Conservation (phyloP, 2,797 vertebrate species). For the Microctenopoma steveboyesi region DNA sequence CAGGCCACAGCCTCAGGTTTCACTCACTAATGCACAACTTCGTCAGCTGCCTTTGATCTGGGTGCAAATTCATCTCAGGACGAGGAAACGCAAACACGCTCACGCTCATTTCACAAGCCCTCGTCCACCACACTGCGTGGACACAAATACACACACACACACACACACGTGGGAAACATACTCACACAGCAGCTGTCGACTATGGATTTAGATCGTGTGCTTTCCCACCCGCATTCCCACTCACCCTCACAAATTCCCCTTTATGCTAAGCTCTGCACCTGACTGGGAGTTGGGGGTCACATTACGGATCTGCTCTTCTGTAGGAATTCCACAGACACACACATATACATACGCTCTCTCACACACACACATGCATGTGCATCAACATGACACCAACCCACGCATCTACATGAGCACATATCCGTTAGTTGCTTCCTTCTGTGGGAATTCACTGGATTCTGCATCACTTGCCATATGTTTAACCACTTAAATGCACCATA, state of each 20-base stretch:
- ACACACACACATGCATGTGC: slow-evolving; percentile 47
- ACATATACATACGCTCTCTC: slow-evolving; percentile 38
- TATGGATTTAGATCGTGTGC: slow-evolving; percentile 76
- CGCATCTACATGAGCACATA: slow-evolving; percentile 49
- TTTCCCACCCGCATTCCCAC: slow-evolving; percentile 76
- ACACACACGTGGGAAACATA: slow-evolving; percentile 52
- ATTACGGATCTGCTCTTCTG: slow-evolving; percentile 70
- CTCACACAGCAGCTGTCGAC: slow-evolving; percentile 80
- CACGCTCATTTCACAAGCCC: slow-evolving; percentile 55
- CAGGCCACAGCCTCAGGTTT: slow-evolving; percentile 64
- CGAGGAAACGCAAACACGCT: slow-evolving; percentile 67
- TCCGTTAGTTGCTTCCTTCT: slow-evolving; percentile 64
- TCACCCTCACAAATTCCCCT: slow-evolving; percentile 78
- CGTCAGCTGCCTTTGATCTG: slow-evolving; percentile 68
- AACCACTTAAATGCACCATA: slow-evolving; percentile 48
- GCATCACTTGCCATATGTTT: slow-evolving; percentile 63
- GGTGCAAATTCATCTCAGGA: slow-evolving; percentile 64
- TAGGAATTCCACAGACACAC: slow-evolving; percentile 67
- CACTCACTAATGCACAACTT: slow-evolving; percentile 59
- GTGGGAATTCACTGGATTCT: slow-evolving; percentile 67
- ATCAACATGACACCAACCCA: slow-evolving; percentile 65
- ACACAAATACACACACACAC: slow-evolving; percentile 52
- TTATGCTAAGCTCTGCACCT: slow-evolving; percentile 80
- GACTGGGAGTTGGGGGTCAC: slow-evolving; percentile 81
- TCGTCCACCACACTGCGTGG: slow-evolving; percentile 43